Base-by-base conservation (phyloP, 2,797 vertebrate genomes). In the Cephalopachus bancanus region DNA sequence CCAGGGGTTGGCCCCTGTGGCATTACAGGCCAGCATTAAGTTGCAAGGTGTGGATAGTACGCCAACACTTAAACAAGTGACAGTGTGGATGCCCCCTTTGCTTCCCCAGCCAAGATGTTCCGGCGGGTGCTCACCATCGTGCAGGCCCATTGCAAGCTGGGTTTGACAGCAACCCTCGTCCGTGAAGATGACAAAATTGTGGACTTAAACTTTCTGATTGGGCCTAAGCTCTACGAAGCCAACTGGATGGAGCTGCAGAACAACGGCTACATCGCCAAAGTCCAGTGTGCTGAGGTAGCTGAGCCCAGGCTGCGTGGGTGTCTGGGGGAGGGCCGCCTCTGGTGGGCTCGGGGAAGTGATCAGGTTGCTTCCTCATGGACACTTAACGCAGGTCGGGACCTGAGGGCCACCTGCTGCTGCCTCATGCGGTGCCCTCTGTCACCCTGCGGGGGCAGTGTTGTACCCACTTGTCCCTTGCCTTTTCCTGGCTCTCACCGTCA, bases 171-270 rank as follows among this genome's bases (percentile, higher is more conserved):
- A 65, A 99, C 99, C 1, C 98, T 99, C 67, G 99, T 99, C 96
- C 99, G 99, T 96, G 99, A 99, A 98, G 99, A 99, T 85, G 99
- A 99, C 98, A 99, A 99, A 98, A 99, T 99, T 71, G 99, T 99
- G 1, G 99, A 99, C 98, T 99, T 99, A 88, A 99, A 99, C 98
- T 99, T 99, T 97, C 98, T 99, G 51, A 99, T 99, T 0, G 99
- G 99, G 65, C 99, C 99, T 37, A 99, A 99, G 84, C 98, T 99
- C 5, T 99, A 99, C 30, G 99, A 99, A 98, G 99, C 99, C 76
- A 99, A 99, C 98, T 99, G 99, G 99, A 99, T 99, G 99, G 99
- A 99, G 96, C 98, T 99, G 89, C 99, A 99, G 98, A 99, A 99
- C 98, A 99, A 98, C n/a, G 99, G 99, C 72, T 99, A 99, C 97